A percentile compares a stretch with the other conserved stretches of the same genome.
phyloP scores from a whole-genome alignment of 92 coral and sea anemone species.

The Siderastrea radians region DNA sequence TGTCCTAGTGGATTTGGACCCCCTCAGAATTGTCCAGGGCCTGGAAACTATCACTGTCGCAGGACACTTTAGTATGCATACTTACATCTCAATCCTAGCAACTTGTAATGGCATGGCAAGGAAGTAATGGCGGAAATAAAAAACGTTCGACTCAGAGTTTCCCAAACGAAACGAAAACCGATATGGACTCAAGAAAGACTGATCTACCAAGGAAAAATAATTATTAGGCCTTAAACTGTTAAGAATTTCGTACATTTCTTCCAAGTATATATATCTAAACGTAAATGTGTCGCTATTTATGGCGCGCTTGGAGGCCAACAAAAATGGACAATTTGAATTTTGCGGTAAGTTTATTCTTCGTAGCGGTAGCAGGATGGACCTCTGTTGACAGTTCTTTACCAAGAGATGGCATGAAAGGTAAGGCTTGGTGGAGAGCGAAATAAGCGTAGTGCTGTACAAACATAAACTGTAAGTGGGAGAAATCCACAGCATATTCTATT shows the following conservation, averaged over 20 bases:
- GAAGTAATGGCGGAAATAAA: not conserved
- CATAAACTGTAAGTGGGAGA: too few relatives aligned
- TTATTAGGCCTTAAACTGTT: not conserved
- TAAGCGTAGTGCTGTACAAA: too few relatives aligned
- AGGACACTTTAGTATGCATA: conserved; percentile 27
- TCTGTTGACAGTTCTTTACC: not conserved
- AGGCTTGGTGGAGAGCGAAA: too few relatives aligned
- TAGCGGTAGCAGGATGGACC: not conserved
- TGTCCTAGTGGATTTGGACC: too few relatives aligned
- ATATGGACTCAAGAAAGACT: not conserved
- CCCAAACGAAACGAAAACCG: not conserved
- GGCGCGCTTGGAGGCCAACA: not conserved
- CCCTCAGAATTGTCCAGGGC: not conserved
- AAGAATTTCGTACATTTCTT: too few relatives aligned
- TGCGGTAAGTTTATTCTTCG: not conserved
- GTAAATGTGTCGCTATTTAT: not conserved
- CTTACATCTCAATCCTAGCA: not conserved
- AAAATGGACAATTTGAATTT: not conserved
- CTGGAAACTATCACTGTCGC: not conserved
- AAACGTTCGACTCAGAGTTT: not conserved
- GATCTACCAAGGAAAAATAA: not conserved
- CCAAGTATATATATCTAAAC: too few relatives aligned
- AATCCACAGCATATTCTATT: too few relatives aligned
- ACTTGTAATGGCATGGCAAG: not conserved
- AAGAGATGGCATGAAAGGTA: not conserved